Evolutionary conservation across 2,797 vertebrate species (phyloP).

Genomic region (Halcyon smyrnensis): DNA sequence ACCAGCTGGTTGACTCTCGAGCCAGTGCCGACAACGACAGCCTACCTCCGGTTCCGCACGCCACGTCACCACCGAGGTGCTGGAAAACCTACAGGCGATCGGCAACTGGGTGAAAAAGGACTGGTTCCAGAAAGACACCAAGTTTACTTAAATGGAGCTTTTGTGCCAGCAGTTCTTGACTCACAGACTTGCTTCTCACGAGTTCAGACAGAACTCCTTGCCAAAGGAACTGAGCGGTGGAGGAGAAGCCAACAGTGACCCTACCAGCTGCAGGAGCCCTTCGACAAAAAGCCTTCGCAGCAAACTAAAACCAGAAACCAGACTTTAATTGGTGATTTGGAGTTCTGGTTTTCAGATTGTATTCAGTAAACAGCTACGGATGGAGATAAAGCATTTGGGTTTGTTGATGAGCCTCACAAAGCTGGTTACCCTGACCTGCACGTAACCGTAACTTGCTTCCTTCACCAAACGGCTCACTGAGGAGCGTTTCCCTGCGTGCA

Average conservation of each 20-base stretch:
- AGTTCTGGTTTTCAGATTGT: no score
- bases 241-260: neutral
- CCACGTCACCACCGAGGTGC: rapidly evolving
- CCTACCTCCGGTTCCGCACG: rapidly evolving
- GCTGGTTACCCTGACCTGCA: neutral
- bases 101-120: neutral
- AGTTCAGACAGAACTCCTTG: neutral
- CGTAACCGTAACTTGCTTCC: neutral
- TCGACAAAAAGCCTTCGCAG: rapidly evolving
- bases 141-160: neutral
- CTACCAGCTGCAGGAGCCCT: neutral
- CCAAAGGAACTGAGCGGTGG: rapidly evolving
- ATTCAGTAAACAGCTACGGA: neutral
- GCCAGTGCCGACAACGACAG: rapidly evolving
- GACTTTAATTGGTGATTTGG: neutral
- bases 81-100: neutral
- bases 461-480: neutral
- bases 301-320: neutral
- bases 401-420: neutral
- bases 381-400: neutral
- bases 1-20: neutral
- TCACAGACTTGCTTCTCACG: rapidly evolving
- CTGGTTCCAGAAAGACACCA: rapidly evolving
- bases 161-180: neutral
- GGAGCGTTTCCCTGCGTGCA: neutral